Evolutionary conservation across 2,797 vertebrate genomes (phyloP), one percentile per base, ranked within the genome.

Genomic region (Amblyopsis hoosieri): DNA sequence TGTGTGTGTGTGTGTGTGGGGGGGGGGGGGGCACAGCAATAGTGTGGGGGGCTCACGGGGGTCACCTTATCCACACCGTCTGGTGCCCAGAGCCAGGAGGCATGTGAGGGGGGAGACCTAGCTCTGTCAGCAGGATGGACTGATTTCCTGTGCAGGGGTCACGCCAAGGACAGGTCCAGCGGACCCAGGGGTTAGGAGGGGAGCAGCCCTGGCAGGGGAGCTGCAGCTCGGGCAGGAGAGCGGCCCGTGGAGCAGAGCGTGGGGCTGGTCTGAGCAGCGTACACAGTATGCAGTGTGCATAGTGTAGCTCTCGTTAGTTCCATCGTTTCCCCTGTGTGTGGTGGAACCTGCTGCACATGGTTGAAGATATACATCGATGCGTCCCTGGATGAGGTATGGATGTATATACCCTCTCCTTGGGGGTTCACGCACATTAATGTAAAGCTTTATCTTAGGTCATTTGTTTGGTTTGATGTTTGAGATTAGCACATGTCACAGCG

Each of bases 101-200:
- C 48, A 37, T 37, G 54, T 71, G 7, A 62, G 54, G 57, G 76
- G 71, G 85, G 78, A 62, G 66, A 72, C 66, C 74, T 74, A 79
- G 78, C 72, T 85, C 70, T 81, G 73, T 75, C 78, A 77, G 86
- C 93, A 94, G 91, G 86, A 90, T 93, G 92, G 87, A 92, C 69
- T 93, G 91, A 94, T 94, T 94, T 94, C 91, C 92, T 93, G 88
- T 77, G 70, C 64, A 73, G 86, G 37, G 91, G 91, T 94, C 93
- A 94, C 87, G 85, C 85, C 84, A 89, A 85, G 93, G 92, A 92
- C 92, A 92, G 74, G 65, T 80, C 81, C 52, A 68, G 81, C 75
- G 74, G 89, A 89, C 88, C 23, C 83, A 75, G 75, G 81, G 81
- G 83, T 86, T 81, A 79, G 85, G 23, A 23, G 23, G 23, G 23